Evolutionary conservation across 1,140 invertebrate species (phyloP).

Genomic region (Aphidius ervi): DNA sequence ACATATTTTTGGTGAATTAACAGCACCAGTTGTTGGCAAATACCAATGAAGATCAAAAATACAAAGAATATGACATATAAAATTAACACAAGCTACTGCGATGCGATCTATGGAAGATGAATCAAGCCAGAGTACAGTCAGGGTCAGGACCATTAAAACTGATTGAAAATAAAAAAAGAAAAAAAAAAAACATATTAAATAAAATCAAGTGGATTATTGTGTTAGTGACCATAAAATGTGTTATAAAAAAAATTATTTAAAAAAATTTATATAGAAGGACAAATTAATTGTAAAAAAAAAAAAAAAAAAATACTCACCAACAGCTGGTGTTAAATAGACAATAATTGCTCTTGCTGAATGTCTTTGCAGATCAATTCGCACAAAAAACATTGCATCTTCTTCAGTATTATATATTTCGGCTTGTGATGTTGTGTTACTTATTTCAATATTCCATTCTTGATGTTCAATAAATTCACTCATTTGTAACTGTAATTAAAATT

Average conservation of each 20-base stretch:
- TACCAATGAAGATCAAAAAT: constrained; percentile 46
- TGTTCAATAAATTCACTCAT: constrained; percentile 20
- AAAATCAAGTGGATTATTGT: constrained; percentile 6
- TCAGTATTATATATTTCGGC: constrained; percentile 42
- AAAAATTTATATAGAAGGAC: not conserved
- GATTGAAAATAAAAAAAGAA: not conserved
- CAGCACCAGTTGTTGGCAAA: constrained; percentile 46
- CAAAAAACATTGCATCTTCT: constrained; percentile 49
- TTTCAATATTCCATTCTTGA: constrained; percentile 25
- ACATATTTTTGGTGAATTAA: constrained; percentile 37
- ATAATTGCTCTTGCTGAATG: constrained; percentile 40
- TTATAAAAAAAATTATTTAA: not conserved
- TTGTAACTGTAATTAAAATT: constrained; percentile 18
- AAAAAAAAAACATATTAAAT: constrained; percentile 12
- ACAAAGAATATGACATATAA: constrained; percentile 51
- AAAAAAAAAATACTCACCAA: constrained; percentile 41
- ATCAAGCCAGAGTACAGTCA: constrained; percentile 50
- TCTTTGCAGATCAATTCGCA: constrained; percentile 48
- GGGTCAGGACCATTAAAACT: constrained; percentile 49
- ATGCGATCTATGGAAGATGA: constrained; percentile 45
- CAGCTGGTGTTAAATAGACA: constrained; percentile 47
- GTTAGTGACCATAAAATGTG: constrained; percentile 2
- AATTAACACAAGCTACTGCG: constrained; percentile 43
- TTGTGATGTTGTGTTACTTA: constrained; percentile 21
- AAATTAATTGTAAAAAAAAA: constrained; percentile 3